These are phyloP conservation scores for Podabrus alpinus DNA, from an alignment of 2,888 invertebrate genomes.

Conservation along the genomic window DNA sequence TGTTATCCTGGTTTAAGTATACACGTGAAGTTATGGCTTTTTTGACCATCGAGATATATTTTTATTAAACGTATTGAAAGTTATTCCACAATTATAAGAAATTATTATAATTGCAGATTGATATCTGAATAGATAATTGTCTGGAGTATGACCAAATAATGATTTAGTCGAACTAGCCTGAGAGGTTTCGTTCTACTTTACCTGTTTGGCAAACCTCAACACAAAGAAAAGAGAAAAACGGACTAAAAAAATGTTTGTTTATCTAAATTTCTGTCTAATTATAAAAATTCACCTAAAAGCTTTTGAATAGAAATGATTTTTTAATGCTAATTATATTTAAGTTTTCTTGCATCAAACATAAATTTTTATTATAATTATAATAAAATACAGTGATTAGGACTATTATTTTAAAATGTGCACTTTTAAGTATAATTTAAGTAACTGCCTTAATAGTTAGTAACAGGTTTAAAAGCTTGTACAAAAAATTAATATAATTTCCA, in stretches of 20 bases:
- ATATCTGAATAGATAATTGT: too few species aligned
- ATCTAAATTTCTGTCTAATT: neutral
- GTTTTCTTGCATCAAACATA: neutral
- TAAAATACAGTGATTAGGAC: neutral
- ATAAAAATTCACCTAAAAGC: neutral
- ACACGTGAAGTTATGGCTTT: neutral
- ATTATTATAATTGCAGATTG: too few species aligned
- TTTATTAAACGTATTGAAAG: neutral
- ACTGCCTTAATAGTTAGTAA: neutral
- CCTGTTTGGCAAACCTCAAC: too few species aligned
- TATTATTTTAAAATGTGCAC: neutral
- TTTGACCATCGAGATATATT: neutral
- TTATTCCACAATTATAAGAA: neutral
- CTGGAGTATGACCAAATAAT: too few species aligned
- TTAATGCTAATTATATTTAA: slow-evolving; percentile 1
- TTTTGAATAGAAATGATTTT: neutral
- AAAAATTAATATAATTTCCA: neutral
- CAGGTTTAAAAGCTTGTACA: neutral
- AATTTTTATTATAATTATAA: neutral
- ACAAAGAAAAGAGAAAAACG: neutral
- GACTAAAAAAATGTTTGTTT: neutral
- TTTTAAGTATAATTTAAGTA: neutral
- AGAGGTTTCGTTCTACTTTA: too few species aligned
- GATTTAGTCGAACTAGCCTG: too few species aligned
- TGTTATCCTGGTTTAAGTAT: neutral